Evolutionary conservation across 2,797 vertebrate species (phyloP).

Genomic region (Argentina silus): DNA sequence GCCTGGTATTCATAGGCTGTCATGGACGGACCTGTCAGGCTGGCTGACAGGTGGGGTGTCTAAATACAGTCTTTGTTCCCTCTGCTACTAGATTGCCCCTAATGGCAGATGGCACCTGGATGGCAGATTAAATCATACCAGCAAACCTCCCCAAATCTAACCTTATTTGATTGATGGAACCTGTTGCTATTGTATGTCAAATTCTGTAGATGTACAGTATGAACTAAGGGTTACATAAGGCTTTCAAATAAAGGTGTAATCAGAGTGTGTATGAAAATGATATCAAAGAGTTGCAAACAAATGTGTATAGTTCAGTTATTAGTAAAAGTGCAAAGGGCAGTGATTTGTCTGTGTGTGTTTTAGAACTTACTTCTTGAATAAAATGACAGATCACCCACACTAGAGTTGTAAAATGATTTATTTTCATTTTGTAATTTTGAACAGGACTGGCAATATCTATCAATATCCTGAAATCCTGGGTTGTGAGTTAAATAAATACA

Average conservation of each 20-base stretch:
- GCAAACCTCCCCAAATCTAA: neutral
- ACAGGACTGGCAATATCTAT: conserved; percentile 20
- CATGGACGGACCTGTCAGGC: conserved; percentile 32
- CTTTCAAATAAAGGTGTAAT: too few species aligned
- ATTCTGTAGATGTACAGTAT: neutral
- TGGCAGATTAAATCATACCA: neutral
- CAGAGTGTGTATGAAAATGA: neutral
- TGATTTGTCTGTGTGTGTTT: neutral
- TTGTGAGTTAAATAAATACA: conserved; percentile 9
- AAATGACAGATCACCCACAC: conserved; percentile 2
- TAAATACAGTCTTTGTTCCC: conserved; percentile 64
- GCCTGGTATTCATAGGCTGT: conserved; percentile 51
- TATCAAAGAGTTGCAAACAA: neutral
- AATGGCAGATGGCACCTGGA: conserved; percentile 11
- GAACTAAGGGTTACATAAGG: too few species aligned
- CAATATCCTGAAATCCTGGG: conserved; percentile 28
- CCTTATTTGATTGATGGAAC: neutral
- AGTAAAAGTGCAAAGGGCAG: neutral
- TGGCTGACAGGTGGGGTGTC: conserved; percentile 67
- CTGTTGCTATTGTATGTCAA: neutral
- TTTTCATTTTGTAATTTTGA: conserved; percentile 23
- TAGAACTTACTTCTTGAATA: neutral
- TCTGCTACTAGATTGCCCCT: conserved; percentile 29
- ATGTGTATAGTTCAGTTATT: neutral
- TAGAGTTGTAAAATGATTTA: conserved; percentile 25